Base-by-base conservation (phyloP, 2,888 invertebrate species). In the Teleogryllus oceanicus region DNA sequence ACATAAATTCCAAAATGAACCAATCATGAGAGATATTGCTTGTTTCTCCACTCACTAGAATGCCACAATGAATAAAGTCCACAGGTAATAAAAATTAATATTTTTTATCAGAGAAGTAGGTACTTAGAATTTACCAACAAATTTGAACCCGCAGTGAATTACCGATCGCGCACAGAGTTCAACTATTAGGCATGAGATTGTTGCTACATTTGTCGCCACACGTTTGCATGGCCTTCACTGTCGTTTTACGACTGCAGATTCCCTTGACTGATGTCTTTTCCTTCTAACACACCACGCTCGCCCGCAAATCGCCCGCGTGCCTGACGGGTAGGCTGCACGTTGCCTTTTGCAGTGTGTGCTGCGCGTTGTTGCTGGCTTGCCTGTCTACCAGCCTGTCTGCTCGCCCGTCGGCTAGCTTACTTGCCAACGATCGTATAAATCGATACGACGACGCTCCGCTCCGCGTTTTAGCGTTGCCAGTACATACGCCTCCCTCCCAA, bases 1-100 rank as follows among this genome's bases (percentile, higher is more conserved):
- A 91, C 96, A 96, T 91, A 96, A 91, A 91, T 96, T 96, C 96
- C 96, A 96, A 91, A 96, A 96, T 91, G 96, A 96, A 90, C 96
- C 96, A 92, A 96, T 96, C 96, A 96, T 96, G 90, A 84, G 84
- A 83, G 80, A 81, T 81, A 75, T 76, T 76, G 78, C 78, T 50
- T 37, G n/a, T 75, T 80, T 74, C 24, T 76, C 77, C 78, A 75
- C 50, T 37, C 50, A 76, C 76, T 76, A 76, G 49, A 79, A 74
- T 49, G 76, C 76, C 76, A 79, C 77, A 79, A 76, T 74, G 49
- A 62, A 79, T 13, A 62, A 62, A 13, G 62, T 62, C 62, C 62
- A 62, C 62, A n/a, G 62, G 62, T 62, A 13, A 75, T 24, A 78
- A 49, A 49, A 49, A 76, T 37, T 37, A 37, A 37, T 37, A 37